Percentiles rank a stretch among this genome's conserved stretches.
These are phyloP conservation scores for Reticulitermes lucifugus DNA, from an alignment of 2,888 invertebrate genomes.

Conservation along the genomic window DNA sequence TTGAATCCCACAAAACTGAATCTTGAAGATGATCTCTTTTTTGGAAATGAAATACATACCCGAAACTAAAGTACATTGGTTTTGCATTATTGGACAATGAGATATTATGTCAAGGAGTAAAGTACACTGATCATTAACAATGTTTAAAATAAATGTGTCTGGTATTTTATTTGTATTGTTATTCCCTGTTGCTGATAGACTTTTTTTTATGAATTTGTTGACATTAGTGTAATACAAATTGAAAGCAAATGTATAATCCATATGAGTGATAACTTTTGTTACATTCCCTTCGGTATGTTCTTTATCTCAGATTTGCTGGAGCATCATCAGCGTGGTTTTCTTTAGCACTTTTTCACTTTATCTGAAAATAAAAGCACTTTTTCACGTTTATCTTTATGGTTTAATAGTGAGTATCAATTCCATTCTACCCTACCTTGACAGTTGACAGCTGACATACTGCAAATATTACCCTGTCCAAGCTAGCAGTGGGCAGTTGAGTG, in stretches of 20 bases:
- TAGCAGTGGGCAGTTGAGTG: conserved; percentile 13
- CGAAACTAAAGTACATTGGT: no score
- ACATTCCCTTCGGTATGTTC: neutral
- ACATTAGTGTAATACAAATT: no score
- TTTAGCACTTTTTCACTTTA: neutral
- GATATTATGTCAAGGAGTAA: no score
- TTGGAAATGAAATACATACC: no score
- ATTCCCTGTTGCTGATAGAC: no score
- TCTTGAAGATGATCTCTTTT: no score
- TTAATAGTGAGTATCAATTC: neutral
- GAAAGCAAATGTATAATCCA: neutral
- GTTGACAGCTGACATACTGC: conserved; percentile 12
- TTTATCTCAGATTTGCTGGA: neutral
- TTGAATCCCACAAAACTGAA: no score
- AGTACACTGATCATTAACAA: no score
- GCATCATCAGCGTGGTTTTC: neutral
- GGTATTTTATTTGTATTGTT: no score
- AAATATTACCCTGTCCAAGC: neutral
- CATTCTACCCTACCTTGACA: neutral
- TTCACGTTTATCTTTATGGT: conserved; percentile 3
- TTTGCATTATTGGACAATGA: no score
- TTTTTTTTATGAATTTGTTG: no score
- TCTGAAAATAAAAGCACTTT: neutral
- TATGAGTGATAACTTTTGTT: neutral
- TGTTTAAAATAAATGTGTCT: no score